These are phyloP conservation scores for Odontothrips loti DNA, from an alignment of 2,888 invertebrate species.

Conservation along the genomic window DNA sequence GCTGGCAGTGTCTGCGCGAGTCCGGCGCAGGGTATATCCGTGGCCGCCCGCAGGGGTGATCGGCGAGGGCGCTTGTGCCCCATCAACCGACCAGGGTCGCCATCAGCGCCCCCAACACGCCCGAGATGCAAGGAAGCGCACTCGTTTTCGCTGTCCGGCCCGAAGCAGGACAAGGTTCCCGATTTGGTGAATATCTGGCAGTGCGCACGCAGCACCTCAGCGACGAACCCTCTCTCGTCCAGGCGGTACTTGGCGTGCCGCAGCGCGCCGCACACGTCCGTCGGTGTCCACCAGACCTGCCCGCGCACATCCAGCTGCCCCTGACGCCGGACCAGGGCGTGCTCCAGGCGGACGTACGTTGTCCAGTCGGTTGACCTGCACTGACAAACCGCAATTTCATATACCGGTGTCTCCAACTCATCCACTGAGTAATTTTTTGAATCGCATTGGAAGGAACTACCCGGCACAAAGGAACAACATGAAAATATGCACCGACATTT, in stretches of 20 bases:
- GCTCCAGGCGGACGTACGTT: not conserved
- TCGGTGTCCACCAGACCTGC: not conserved
- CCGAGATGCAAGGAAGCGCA: no score
- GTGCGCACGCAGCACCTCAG: not conserved
- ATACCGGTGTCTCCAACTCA: no score
- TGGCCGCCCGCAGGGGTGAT: no score
- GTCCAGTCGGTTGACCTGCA: not conserved
- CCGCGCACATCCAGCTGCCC: conserved; percentile 9
- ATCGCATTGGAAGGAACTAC: not conserved
- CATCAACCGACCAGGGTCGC: no score
- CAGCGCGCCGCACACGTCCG: conserved; percentile 12
- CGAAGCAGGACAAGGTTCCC: not conserved
- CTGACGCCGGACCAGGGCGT: not conserved
- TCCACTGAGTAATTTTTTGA: not conserved
- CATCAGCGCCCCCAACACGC: no score
- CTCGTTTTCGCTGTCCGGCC: not conserved
- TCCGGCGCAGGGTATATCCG: no score
- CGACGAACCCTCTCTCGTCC: not conserved
- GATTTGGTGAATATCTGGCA: not conserved
- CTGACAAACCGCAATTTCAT: not conserved
- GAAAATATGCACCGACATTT: no score
- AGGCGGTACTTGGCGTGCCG: conserved; percentile 11
- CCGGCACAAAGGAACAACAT: not conserved
- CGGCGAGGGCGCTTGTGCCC: no score
- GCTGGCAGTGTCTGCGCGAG: no score